Percentiles rank a stretch among this genome's conserved stretches.
These are phyloP conservation scores for Eupithecia insigniata DNA, from an alignment of 2,888 invertebrate genomes.

Conservation along the genomic window DNA sequence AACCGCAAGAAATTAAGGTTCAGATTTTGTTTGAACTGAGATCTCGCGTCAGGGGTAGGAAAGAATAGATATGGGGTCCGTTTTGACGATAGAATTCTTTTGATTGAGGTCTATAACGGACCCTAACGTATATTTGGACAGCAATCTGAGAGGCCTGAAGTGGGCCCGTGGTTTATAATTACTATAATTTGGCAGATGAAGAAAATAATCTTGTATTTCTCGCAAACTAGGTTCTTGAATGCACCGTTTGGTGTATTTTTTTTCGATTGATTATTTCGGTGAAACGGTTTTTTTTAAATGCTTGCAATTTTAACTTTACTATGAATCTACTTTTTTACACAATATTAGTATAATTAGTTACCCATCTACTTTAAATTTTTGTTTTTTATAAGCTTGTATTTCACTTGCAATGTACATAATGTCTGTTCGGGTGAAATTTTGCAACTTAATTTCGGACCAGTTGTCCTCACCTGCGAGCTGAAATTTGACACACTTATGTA, in stretches of 20 bases:
- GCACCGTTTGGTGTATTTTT: constrained; percentile 17
- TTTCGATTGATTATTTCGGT: not conserved
- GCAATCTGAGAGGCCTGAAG: constrained; percentile 80
- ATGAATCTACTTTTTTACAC: no score
- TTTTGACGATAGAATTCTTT: constrained; percentile 76
- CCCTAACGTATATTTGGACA: constrained; percentile 84
- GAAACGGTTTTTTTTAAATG: not conserved
- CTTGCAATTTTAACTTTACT: no score
- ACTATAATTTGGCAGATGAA: constrained; percentile 83
- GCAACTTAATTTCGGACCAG: no score
- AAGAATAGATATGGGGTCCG: constrained; percentile 83
- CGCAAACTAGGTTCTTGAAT: constrained; percentile 33
- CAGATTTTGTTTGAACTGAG: constrained; percentile 38
- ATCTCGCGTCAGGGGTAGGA: constrained; percentile 65
- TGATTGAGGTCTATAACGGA: constrained; percentile 78
- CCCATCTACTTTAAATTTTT: no score
- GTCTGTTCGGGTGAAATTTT: no score
- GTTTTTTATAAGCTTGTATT: no score
- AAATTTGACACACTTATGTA: no score
- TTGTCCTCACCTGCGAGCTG: no score
- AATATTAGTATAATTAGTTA: no score
- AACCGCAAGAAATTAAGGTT: constrained; percentile 34
- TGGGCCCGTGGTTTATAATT: constrained; percentile 80
- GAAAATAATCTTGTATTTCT: constrained; percentile 52
- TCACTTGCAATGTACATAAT: no score